Evolutionary conservation across 2,888 invertebrate species (phyloP).

Genomic region (Drosophila rellima): DNA sequence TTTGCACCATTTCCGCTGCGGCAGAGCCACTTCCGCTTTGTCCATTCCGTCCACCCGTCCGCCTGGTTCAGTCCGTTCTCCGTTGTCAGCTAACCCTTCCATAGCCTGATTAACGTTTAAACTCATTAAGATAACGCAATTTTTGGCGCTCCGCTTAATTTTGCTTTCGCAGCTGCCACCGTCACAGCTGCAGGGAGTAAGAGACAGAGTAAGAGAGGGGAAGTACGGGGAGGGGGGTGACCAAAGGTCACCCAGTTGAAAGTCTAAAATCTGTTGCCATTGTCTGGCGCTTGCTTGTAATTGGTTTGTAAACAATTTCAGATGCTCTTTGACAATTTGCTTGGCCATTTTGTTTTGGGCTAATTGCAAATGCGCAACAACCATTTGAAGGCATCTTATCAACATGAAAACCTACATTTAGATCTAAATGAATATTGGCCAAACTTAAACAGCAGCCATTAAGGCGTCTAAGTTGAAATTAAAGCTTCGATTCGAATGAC

Average conservation of each 20-base stretch:
- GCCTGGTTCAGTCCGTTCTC: slow-evolving; percentile 3
- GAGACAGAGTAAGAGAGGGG: background rate
- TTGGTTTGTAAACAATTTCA: slow-evolving; percentile 80
- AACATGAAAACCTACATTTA: slow-evolving; percentile 38
- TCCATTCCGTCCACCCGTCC: background rate
- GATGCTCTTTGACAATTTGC: slow-evolving; percentile 73
- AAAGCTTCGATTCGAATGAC: slow-evolving; percentile 11
- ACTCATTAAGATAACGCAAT: slow-evolving; percentile 84
- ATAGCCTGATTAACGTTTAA: slow-evolving; percentile 78
- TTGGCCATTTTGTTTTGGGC: slow-evolving; percentile 59
- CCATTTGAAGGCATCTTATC: slow-evolving; percentile 50
- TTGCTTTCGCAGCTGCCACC: slow-evolving; percentile 66
- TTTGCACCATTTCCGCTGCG: slow-evolving; percentile 74
- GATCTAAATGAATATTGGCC: slow-evolving; percentile 18
- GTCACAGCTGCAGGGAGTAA: slow-evolving; percentile 32
- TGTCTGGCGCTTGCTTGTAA: slow-evolving; percentile 67
- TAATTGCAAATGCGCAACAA: slow-evolving; percentile 64
- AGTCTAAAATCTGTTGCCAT: slow-evolving; percentile 72
- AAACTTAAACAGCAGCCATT: slow-evolving; percentile 27
- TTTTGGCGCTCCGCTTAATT: slow-evolving; percentile 77
- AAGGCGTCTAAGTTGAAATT: slow-evolving; percentile 53
- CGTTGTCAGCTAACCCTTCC: slow-evolving; percentile 32
- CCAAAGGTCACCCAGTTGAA: slow-evolving; percentile 70
- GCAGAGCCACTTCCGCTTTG: slow-evolving; percentile 44
- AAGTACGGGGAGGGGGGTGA: slow-evolving; percentile 19